Evolutionary conservation across 2,888 invertebrate genomes (phyloP), one percentile per base, ranked within the genome.

Genomic region (Leptopilina syphax): DNA sequence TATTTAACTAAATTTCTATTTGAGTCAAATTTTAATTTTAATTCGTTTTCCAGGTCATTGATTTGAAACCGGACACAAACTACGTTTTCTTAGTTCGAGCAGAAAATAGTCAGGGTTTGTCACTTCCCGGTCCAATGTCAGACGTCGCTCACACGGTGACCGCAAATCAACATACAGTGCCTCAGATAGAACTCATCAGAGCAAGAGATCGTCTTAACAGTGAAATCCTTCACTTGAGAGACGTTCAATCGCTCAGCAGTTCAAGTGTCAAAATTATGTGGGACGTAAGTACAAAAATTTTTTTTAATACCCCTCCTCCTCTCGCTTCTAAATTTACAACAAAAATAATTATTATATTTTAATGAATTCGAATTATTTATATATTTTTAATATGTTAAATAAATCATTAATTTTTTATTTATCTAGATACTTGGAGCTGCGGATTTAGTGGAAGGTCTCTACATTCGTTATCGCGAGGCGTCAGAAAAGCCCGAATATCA

Each of bases 41-140:
- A 13, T 7, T 73, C 4, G 6, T 47, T 79, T 81, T 83, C n/a
- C 27, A 94, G 94, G 93, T 94, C 66, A 93, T 92, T 41, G 95
- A 95, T 87, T 93, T 97, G 84, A 95, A 95, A 87, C 96, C 96
- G 0, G 96, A 96, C 87, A 96, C 96, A 67, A 94, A 95, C 54
- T 98, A 98, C 92, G 94, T 97, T 83, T 98, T 98, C 91, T 93
- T 97, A 82, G 96, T 98, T 60, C 94, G 96, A 77, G 97, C 97
- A 0, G 96, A 97, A 92, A 98, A 97, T 91, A 94, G 95, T 12
- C 96, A 97, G 89, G 98, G 98, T 12, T 93, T 97, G 67, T 96
- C 97, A 1, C 94, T 95, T 65, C 97, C 98, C 2, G 97, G 97
- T 86, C 94, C 94, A 13, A 92, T 96, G 50, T 97, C 97, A 27